Base-by-base conservation (phyloP, 2,797 vertebrate genomes). In the Hydrolagus colliei region DNA sequence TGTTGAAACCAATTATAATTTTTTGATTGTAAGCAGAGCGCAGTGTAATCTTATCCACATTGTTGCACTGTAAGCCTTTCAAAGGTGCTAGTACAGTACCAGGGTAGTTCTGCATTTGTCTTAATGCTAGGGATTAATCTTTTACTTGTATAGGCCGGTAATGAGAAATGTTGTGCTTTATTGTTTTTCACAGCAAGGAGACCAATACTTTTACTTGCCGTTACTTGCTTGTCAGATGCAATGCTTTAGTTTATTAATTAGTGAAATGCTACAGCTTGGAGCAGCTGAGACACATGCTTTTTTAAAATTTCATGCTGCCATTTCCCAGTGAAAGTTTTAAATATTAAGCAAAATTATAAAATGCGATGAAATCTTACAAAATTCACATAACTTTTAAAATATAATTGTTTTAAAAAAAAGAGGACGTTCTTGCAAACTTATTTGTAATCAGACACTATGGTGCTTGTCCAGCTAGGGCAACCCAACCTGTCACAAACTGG, bases 1-100 rank as follows among this genome's bases (percentile, higher is more conserved):
- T 84, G 79, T 71, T 84, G 16, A 84, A 84, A 84, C 32, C 65
- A 84, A 71, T 80, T 80, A 67, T 9, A 8, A 13, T 65, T 84
- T 84, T 84, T 68, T 82, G 67, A 68, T 82, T 82, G 9, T 18
- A 35, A 71, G 63, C 79, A 84, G 65, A 41, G 79, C 32, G 1
- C 41, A 18, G 65, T 12, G 65, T 10, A 84, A 27, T 68, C 41
- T 84, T 41, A 52, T 35, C 79, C 79, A 68, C 63, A 10, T 71
- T 84, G 27, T 65, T 32, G 20, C 20, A 84, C 27, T 71, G 10
- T 41, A 10, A 41, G 65, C 10, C 62, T 18, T 63, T 32, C 16
- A n/a, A 65, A 68, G 65, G 16, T 68, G 65, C 79, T 41, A 71
- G 63, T 84, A 68, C 32, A 71, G 63, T 84, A 68, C 32, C 62